Percentiles rank a stretch among this genome's conserved stretches.
Conservation (phyloP, 2,797 vertebrate species). For the Fistularia commersonii region DNA sequence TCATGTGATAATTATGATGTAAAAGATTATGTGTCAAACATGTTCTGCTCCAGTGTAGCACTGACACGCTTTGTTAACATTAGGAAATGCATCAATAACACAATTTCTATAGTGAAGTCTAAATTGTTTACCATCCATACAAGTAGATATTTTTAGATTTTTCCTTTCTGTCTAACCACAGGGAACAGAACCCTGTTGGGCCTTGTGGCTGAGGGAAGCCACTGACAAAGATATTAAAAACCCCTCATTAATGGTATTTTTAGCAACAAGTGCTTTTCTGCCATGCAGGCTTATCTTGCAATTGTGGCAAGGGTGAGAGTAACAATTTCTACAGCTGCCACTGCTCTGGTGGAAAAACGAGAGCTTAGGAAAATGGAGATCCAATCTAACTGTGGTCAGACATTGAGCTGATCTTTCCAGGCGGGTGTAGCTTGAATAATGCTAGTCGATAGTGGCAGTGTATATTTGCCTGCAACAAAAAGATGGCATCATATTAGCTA, state of each 20-base stretch:
- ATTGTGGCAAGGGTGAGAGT: slow-evolving; percentile 45
- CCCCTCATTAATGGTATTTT: slow-evolving; percentile 67
- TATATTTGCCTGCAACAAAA: slow-evolving; percentile 12
- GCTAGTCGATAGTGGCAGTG: neutral
- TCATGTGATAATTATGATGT: too few relatives aligned
- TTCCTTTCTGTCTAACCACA: too few relatives aligned
- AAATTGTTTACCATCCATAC: too few relatives aligned
- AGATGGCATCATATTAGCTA: slow-evolving; percentile 3
- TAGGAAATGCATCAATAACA: too few relatives aligned
- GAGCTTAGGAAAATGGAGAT: slow-evolving; percentile 35
- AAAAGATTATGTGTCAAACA: too few relatives aligned
- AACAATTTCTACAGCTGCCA: slow-evolving; percentile 29
- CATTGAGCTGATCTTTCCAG: slow-evolving; percentile 33
- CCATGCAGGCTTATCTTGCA: slow-evolving; percentile 44
- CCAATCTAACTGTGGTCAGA: slow-evolving; percentile 35
- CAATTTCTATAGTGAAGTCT: too few relatives aligned
- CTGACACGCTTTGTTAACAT: too few relatives aligned
- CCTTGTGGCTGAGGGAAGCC: slow-evolving; percentile 38
- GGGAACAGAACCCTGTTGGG: slow-evolving; percentile 30
- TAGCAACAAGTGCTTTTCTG: slow-evolving; percentile 50
- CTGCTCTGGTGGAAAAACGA: slow-evolving; percentile 45
- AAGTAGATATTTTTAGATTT: too few relatives aligned
- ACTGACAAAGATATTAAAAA: slow-evolving; percentile 45
- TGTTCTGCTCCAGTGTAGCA: too few relatives aligned
- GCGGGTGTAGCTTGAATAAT: slow-evolving; percentile 12